Percentiles rank a stretch among this genome's conserved stretches.
phyloP scores from a whole-genome alignment of 1,140 invertebrate genomes.

The Onthophagus taurus region DNA sequence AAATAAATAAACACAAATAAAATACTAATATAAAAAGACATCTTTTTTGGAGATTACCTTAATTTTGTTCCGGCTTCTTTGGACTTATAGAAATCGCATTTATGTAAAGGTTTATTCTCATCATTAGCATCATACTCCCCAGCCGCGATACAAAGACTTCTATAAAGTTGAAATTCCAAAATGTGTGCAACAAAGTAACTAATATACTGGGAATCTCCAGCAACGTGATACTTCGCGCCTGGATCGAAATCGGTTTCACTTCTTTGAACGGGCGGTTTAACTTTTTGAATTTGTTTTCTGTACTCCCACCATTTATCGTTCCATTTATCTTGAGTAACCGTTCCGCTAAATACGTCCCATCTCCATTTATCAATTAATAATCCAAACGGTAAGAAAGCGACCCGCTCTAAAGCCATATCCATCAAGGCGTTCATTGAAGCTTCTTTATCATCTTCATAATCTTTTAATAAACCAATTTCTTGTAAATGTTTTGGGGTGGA shows the following conservation, averaged over 20 bases:
- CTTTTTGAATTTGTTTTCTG: conserved; percentile 19
- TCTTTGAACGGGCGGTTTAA: conserved; percentile 45
- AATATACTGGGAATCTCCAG: conserved; percentile 39
- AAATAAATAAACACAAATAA: neutral
- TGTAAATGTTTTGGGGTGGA: conserved; percentile 48
- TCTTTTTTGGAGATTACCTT: too few relatives aligned
- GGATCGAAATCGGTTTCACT: conserved; percentile 48
- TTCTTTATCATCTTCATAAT: conserved; percentile 38
- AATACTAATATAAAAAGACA: neutral
- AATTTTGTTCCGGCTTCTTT: conserved; percentile 3
- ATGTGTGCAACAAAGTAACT: conserved; percentile 53
- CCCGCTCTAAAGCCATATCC: conserved; percentile 51
- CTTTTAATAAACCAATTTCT: conserved; percentile 44
- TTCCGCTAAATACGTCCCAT: conserved; percentile 50
- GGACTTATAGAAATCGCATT: conserved; percentile 48
- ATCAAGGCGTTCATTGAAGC: conserved; percentile 52
- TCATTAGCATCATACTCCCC: conserved; percentile 42
- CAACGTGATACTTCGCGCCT: conserved; percentile 53
- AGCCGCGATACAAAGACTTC: conserved; percentile 47
- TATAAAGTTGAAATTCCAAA: conserved; percentile 56
- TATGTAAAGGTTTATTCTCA: conserved; percentile 39
- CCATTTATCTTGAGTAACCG: conserved; percentile 39
- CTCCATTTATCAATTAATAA: conserved; percentile 46
- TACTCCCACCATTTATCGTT: conserved; percentile 38
- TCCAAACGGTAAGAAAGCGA: conserved; percentile 50